Conservation (phyloP, 2,797 vertebrate genomes). For the Rhabdomys pumilio region DNA sequence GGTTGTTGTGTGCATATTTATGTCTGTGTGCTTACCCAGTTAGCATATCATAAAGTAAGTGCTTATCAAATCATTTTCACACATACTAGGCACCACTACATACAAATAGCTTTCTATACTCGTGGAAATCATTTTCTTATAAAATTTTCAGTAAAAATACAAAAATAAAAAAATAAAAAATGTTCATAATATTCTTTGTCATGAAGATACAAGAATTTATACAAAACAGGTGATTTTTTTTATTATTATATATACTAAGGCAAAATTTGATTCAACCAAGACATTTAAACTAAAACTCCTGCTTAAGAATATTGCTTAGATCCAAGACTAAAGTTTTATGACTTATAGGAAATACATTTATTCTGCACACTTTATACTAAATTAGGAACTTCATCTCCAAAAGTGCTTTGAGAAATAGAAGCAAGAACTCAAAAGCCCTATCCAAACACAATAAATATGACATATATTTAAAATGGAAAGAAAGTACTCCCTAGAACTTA, state of each 20-base stretch:
- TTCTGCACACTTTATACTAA: conserved; percentile 63
- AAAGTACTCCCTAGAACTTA: not conserved
- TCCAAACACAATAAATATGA: conserved; percentile 80
- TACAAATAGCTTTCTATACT: not conserved
- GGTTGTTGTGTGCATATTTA: not conserved
- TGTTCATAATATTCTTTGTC: not conserved
- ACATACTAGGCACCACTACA: not conserved
- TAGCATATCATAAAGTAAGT: not conserved
- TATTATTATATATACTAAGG: not conserved
- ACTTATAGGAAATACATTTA: conserved; percentile 43
- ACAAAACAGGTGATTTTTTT: not conserved
- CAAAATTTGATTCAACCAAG: conserved; percentile 27
- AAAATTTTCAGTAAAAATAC: not conserved
- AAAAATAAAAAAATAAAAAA: not conserved
- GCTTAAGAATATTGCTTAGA: not conserved
- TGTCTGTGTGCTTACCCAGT: not conserved
- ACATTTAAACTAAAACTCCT: conserved; percentile 25
- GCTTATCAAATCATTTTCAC: conserved; percentile 15
- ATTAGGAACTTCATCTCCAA: conserved; percentile 74
- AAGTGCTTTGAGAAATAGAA: conserved; percentile 72
- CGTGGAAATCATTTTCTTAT: not conserved
- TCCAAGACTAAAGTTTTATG: conserved; percentile 47
- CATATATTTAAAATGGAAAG: conserved; percentile 72
- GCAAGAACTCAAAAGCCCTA: conserved; percentile 55
- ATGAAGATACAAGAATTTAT: not conserved